Evolutionary conservation across 2,113 vertebrate species (phyloP), one percentile per base, ranked within the genome.

Genomic region (Rhinopithecus roxellana): DNA sequence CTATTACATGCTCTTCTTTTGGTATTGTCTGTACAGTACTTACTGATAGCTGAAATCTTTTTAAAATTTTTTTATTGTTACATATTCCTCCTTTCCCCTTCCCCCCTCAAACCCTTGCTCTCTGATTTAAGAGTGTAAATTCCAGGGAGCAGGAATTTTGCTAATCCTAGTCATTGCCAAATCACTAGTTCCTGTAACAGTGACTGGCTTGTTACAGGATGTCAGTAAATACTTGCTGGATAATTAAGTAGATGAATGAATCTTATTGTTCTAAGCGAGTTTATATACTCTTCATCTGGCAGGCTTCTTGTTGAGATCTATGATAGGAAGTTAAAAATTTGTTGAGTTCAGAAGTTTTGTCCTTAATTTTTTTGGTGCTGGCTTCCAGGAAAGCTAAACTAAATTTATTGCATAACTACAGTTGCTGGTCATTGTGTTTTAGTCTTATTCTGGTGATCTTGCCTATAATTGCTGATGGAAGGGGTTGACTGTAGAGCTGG

Each of bases 371-470:
- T 96, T 74, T 83, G 6, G 27, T 80, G 23, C 38, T 35, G 17
- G 13, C n/a, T 94, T 96, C 57, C 23, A 77, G 61, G 77, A 94
- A 86, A 70, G 70, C n/a, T 38, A 83, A 61, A 93, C 75, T 52
- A 59, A 87, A 64, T 57, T 8, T 55, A 43, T 43, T 38, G 18
- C 43, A 92, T 95, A 83, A 50, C 23, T 70, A 0, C 32, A 89
- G 40, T 77, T 67, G 72, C 48, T 86, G 0, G 45, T 40, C 6
- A 17, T 79, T 22, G 7, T 82, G 50, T 43, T 72, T 61, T n/a
- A 18, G 3, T 74, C 61, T 83, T 87, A 59, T 88, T 93, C 43
- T 57, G 45, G 78, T 7, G 17, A 25, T n/a, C 20, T 16, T 25
- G 6, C 25, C 5, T 77, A 2, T n/a, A 35, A 59, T 30, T 52